Conservation (phyloP, 2,113 vertebrate species). For the Bubalus kerabau region DNA sequence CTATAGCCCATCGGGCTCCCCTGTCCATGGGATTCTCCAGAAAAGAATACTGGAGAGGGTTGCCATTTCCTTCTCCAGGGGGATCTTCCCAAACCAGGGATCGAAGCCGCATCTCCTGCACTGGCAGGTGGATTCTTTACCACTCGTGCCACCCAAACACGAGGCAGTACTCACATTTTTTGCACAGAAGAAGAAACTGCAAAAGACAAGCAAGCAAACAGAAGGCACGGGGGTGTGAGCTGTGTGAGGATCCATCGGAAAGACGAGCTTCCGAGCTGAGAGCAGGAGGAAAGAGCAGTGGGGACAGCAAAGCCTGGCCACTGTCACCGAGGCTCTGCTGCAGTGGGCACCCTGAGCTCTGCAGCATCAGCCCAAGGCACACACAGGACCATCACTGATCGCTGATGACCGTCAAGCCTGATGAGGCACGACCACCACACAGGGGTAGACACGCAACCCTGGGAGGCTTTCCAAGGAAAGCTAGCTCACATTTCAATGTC, state of each 20-base stretch:
- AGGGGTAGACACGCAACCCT: rapidly evolving
- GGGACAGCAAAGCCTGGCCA: rapidly evolving
- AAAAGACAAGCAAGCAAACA: background rate
- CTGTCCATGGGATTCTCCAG: background rate
- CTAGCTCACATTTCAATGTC: background rate
- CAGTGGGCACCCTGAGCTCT: background rate
- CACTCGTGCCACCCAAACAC: background rate
- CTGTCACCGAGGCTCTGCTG: background rate
- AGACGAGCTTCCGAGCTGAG: background rate
- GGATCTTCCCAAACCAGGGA: background rate
- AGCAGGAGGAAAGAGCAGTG: rapidly evolving
- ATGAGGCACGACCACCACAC: background rate
- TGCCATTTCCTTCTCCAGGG: background rate
- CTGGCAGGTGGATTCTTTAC: background rate
- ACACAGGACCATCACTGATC: rapidly evolving
- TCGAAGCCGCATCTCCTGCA: background rate
- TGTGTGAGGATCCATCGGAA: rapidly evolving
- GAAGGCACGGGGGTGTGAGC: rapidly evolving
- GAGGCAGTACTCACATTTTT: background rate
- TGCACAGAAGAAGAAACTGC: background rate
- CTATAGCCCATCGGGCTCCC: background rate
- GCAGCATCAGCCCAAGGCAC: background rate
- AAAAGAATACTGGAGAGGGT: background rate
- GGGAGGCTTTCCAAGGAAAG: background rate
- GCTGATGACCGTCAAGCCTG: background rate